Base-by-base conservation (phyloP, 2,797 vertebrate genomes). In the Megalops cyprinoides region DNA sequence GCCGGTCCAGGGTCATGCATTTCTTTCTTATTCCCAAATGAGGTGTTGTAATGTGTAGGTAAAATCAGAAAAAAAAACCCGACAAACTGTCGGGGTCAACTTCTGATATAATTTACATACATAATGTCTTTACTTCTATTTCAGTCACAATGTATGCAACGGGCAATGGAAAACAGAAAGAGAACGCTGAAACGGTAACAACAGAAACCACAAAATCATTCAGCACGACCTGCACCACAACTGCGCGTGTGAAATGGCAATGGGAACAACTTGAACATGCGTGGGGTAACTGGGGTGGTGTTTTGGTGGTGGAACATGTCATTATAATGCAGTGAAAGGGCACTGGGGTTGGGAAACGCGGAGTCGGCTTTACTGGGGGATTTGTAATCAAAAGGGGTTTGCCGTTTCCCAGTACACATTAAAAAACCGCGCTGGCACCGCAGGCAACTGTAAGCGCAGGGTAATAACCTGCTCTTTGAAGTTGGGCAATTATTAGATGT, bases 391-490 rank as follows among this genome's bases (percentile, higher is more conserved):
- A 60, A 60, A 58, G 6, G 55, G 25, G 55, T 7, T 8, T 28
- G 58, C 58, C 25, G 15, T 60, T 28, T 60, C 58, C 58, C n/a
- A 28, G 58, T 12, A 31, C n/a, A 60, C 25, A 60, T 60, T 28
- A 85, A 89, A 89, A 88, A 79, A 86, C 78, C 84, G 86, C 78
- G 73, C 3, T 77, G 88, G 86, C 85, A 85, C 76, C 77, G 77
- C 78, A 76, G 80, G 82, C 6, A 85, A 87, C 89, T 86, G 86
- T 85, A 88, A 91, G 90, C 71, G 82, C 83, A 65, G 58, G 83
- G 82, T 88, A 91, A 89, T 88, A 90, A 91, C 86, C 87, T 90
- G 86, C 80, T 77, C 89, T 92, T 91, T 92, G 91, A 92, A 91
- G 91, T 90, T 12, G 28, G 83, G 82, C 90, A 91, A 91, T 91